phyloP scores from a whole-genome alignment of 2,888 invertebrate genomes.

The Agonopterix subpropinquella region DNA sequence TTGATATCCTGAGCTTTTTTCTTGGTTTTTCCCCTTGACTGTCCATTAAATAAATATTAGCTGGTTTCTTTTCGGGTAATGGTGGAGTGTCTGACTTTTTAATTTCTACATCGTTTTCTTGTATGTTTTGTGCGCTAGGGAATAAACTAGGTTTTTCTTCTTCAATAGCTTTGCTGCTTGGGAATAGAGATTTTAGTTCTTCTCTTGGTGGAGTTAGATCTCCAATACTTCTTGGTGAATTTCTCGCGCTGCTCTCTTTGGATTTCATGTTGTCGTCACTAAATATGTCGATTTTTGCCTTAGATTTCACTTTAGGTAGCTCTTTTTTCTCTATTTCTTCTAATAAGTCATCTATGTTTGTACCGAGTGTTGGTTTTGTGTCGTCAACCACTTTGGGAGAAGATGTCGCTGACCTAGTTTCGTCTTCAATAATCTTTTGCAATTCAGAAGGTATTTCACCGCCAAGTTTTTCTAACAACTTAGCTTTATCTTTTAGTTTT shows the following conservation, averaged over 20 bases:
- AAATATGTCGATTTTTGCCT: conserved; percentile 31
- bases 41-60: conserved; percentile 51
- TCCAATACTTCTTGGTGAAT: conserved; percentile 31
- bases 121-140: conserved; percentile 28
- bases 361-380: conserved; percentile 19
- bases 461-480: conserved; percentile 68
- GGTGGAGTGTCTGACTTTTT: conserved; percentile 16
- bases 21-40: conserved; percentile 37
- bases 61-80: conserved; percentile 42
- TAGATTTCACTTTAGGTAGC: conserved; percentile 44
- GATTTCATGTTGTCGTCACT: conserved; percentile 21
- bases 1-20: conserved; percentile 62
- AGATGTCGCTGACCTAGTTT: conserved; percentile 28
- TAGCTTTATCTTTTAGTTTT: conserved; percentile 66
- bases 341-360: conserved; percentile 52
- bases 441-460: conserved; percentile 69
- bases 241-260: conserved; percentile 26
- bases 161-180: conserved; percentile 30
- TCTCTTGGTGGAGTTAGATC: conserved; percentile 31
- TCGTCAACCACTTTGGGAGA: conserved; percentile 37
- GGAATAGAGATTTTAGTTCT: conserved; percentile 13
- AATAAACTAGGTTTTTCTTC: conserved; percentile 23
- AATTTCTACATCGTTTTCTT: conserved; percentile 22
- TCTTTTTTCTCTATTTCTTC: conserved; percentile 63
- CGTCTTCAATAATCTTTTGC: conserved; percentile 59